These are phyloP conservation scores for Loxodonta africana DNA, from an alignment of 2,113 vertebrate genomes.

Conservation along the genomic window DNA sequence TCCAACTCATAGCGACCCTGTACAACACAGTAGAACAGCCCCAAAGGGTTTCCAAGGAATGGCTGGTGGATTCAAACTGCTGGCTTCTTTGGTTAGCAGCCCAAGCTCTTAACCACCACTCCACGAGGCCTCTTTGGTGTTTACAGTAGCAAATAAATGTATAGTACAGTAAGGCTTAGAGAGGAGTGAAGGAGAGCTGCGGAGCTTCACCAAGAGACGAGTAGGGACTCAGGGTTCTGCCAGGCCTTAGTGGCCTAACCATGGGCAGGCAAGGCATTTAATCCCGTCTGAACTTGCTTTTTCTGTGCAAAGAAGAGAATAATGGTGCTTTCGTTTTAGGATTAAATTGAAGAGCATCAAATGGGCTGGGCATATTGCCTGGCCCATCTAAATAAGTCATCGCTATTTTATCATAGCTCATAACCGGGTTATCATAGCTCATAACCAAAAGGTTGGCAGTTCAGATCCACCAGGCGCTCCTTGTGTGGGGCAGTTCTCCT, in stretches of 20 bases:
- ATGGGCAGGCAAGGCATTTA: neutral
- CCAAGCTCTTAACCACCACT: neutral
- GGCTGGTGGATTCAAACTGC: no score
- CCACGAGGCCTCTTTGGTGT: neutral
- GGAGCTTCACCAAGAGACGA: neutral
- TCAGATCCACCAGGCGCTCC: no score
- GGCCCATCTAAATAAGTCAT: neutral
- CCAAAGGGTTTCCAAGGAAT: no score
- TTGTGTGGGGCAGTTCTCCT: no score
- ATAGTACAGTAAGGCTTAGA: neutral
- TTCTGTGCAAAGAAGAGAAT: neutral
- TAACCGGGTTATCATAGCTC: no score
- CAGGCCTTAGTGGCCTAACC: neutral
- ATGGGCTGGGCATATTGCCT: neutral
- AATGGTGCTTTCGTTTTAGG: neutral
- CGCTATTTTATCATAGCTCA: no score
- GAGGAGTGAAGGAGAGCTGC: neutral
- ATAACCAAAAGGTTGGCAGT: no score
- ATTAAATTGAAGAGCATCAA: neutral
- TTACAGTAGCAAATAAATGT: neutral
- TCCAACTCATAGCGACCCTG: no score
- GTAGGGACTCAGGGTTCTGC: neutral
- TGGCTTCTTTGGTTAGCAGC: no score
- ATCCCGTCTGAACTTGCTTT: rapidly evolving
- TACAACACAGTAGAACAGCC: no score